These are phyloP conservation scores for Globodera ellingtonae DNA, from an alignment of 1,140 invertebrate genomes.

Conservation along the genomic window DNA sequence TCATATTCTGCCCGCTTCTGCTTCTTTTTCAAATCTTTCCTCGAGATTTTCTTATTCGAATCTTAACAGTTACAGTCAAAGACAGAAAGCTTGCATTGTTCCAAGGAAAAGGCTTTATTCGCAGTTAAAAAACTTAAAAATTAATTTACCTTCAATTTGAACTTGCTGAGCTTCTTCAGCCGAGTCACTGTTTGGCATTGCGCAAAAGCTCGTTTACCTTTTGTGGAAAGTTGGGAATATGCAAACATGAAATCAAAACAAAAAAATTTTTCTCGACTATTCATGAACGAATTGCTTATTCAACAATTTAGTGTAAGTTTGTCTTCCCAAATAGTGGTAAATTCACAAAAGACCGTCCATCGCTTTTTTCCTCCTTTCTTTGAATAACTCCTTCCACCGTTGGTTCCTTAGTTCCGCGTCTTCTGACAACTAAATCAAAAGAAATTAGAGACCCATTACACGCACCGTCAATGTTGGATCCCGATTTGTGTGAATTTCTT, in stretches of 20 bases:
- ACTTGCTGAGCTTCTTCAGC: not conserved
- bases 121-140: not conserved
- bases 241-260: not conserved
- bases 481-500: no score
- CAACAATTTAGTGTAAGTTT: not conserved
- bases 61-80: slow-evolving; percentile 26
- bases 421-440: slow-evolving; percentile 20
- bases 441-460: not conserved
- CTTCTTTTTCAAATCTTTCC: slow-evolving; percentile 88
- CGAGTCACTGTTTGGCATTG: not conserved
- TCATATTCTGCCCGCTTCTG: slow-evolving; percentile 86
- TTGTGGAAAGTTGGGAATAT: not conserved
- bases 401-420: slow-evolving; percentile 4
- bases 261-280: not conserved
- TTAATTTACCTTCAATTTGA: not conserved
- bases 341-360: slow-evolving; percentile 8
- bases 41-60: slow-evolving; percentile 76
- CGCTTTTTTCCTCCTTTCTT: slow-evolving; percentile 17
- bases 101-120: not conserved
- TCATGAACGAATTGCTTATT: not conserved
- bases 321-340: not conserved
- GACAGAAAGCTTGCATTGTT: not conserved
- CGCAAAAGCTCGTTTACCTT: not conserved
- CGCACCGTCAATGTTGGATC: no score
- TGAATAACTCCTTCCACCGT: slow-evolving; percentile 14